A percentile compares a stretch with the other conserved stretches of the same genome.
These are phyloP conservation scores for Drosophila nasuta DNA, from an alignment of 1,140 invertebrate genomes.

Conservation along the genomic window DNA sequence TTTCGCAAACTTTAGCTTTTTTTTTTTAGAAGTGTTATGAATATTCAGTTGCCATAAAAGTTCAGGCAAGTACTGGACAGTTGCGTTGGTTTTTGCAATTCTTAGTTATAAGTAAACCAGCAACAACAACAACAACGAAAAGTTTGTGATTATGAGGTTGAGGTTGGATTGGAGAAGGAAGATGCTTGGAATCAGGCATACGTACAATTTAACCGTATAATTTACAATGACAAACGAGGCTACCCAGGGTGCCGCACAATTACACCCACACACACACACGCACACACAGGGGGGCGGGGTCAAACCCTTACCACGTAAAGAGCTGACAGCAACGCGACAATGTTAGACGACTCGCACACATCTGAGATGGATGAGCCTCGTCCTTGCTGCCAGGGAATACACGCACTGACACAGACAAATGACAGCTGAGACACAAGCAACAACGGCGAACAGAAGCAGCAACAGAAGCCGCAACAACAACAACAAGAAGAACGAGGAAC, in stretches of 20 bases:
- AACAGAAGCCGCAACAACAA: constrained; percentile 2
- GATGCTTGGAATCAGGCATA: constrained; percentile 49
- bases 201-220: constrained; percentile 80
- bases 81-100: background rate
- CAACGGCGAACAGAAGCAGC: constrained; percentile 17
- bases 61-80: constrained; percentile 7
- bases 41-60: constrained; percentile 62
- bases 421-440: constrained; percentile 61
- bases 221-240: constrained; percentile 83
- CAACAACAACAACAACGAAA: background rate
- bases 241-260: constrained; percentile 70
- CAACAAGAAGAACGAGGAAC: constrained; percentile 17
- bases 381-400: constrained; percentile 46
- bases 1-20: constrained; percentile 21
- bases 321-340: constrained; percentile 47
- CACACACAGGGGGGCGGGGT: constrained; percentile 9
- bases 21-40: constrained; percentile 52
- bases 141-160: background rate
- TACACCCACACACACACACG: constrained; percentile 51
- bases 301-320: constrained; percentile 18
- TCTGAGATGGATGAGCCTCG: constrained; percentile 62
- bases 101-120: constrained; percentile 9
- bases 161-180: background rate
- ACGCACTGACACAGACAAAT: constrained; percentile 72
- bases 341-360: constrained; percentile 45